Base-by-base conservation (phyloP, 2,888 invertebrate genomes). In the Leuctra nigra region DNA sequence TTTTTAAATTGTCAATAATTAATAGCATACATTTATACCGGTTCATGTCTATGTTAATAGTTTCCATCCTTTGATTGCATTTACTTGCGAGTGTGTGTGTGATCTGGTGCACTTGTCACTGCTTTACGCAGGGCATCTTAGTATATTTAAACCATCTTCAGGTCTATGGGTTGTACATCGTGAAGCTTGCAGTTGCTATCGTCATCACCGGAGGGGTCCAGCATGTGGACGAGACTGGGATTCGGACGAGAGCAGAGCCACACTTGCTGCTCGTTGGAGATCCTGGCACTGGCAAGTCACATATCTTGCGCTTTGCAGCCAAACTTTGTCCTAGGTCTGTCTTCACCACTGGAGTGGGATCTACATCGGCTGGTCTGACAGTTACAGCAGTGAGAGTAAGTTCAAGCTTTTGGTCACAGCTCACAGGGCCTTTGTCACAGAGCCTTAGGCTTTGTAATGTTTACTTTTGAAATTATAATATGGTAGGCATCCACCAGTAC, bases 201-300 rank as follows among this genome's bases (percentile, higher is more conserved):
- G 82, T 67, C 69, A 74, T 69, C 54, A 70, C 71, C 59, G 77
- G 77, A 20, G 78, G 77, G 3, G 74, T 77, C 2, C 67, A 72
- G 66, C 68, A 70, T 59, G 63, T 69, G 13, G 73, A 74, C 65
- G 69, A 68, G 18, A 66, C 67, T 64, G 81, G 81, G n/a, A 76
- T 77, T 4, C 71, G 73, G 62, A 73, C 81, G 13, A 69, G 94
- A 59, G 90, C 91, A 2, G 90, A 93, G 68, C 84, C 89, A 18
- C 94, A 95, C 74, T 73, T 94, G 61, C 73, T 94, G 53, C 70
- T 95, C 23, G 87, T 93, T 20, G 94, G 94, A 3, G 94, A 94
- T 75, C 83, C 86, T 68, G 92, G 93, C 13, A 91, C 92, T 1
- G 93, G 91, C 4, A 93, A 93, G 69, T 92, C 93, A 0, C 90